Base-by-base conservation (phyloP, 2,113 vertebrate species). In the Helogale parvula region DNA sequence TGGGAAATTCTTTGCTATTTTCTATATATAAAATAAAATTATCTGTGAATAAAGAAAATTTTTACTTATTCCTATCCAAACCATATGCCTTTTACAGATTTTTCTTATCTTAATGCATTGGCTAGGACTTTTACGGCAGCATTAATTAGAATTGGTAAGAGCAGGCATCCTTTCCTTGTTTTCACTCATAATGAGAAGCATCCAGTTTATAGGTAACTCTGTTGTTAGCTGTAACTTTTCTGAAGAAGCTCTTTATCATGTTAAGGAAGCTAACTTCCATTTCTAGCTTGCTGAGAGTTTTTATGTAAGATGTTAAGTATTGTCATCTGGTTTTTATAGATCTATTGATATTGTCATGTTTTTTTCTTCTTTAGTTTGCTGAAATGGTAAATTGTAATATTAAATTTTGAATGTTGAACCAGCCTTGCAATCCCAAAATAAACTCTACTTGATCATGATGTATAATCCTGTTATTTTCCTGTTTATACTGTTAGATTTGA, bases 11-110 rank as follows among this genome's bases (percentile, higher is more conserved):
- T 84, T 72, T n/a, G 71, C 15, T 60, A 74, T 74, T 83, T 63
- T 74, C 33, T 84, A n/a, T 31, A 50, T 65, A 35, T 74, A 93
- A 84, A 38, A 31, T 83, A 41, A 93, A 65, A 74, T 50, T 16
- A 92, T 74, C 41, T 74, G 80, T 84, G 68, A 93, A 93, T n/a
- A 27, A 10, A 82, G 47, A 91, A 91, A 50, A 57, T 60, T 82
- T 82, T 25, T 41, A 33, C 3, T 13, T 71, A 71, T 84, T 63
- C 31, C 52, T 83, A 12, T 63, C 29, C 54, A 92, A 72, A 17
- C 9, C 57, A 68, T 66, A 41, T 86, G 33, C 4, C 57, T 65
- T 66, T 66, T 50, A 77, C 16, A 84, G 15, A 93, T 52, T 86
- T 85, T 74, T 93, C 41, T 74, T 83, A 83, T 47, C 54, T 85